Evolutionary conservation across 1,140 invertebrate species (phyloP).

Genomic region (Parapsyche elsis): DNA sequence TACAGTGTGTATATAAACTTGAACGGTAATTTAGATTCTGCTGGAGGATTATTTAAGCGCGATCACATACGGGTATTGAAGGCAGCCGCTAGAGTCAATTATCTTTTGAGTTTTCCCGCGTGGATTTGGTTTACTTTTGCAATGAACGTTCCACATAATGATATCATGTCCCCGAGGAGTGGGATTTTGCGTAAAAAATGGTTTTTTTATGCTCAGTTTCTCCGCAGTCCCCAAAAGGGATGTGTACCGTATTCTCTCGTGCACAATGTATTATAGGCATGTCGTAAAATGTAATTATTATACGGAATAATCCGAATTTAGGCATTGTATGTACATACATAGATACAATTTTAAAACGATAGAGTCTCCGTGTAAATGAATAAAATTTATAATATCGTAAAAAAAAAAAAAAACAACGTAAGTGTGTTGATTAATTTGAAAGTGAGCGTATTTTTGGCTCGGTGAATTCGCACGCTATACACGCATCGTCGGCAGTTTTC

Average conservation of each 20-base stretch:
- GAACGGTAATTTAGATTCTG: too few species aligned
- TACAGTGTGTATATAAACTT: too few species aligned
- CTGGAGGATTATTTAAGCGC: too few species aligned
- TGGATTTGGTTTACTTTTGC: neutral
- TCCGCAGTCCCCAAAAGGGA: neutral
- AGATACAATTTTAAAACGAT: neutral
- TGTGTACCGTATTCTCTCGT: neutral
- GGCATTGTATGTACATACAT: too few species aligned
- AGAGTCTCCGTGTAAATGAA: neutral
- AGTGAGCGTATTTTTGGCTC: neutral
- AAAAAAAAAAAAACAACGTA: too few species aligned
- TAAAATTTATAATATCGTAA: neutral
- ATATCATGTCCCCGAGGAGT: neutral
- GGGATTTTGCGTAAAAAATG: neutral
- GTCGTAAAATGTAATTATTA: constrained; percentile 3
- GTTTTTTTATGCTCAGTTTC: neutral
- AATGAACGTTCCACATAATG: neutral
- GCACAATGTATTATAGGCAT: neutral
- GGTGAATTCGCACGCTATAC: neutral
- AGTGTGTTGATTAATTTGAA: neutral
- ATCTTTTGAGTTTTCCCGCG: neutral
- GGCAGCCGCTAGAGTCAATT: too few species aligned
- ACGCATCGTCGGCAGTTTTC: neutral
- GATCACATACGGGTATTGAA: too few species aligned
- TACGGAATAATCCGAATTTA: neutral